Evolutionary conservation across 2,113 vertebrate species (phyloP), one percentile per base, ranked within the genome.

Genomic region (Callopanchax toddi): DNA sequence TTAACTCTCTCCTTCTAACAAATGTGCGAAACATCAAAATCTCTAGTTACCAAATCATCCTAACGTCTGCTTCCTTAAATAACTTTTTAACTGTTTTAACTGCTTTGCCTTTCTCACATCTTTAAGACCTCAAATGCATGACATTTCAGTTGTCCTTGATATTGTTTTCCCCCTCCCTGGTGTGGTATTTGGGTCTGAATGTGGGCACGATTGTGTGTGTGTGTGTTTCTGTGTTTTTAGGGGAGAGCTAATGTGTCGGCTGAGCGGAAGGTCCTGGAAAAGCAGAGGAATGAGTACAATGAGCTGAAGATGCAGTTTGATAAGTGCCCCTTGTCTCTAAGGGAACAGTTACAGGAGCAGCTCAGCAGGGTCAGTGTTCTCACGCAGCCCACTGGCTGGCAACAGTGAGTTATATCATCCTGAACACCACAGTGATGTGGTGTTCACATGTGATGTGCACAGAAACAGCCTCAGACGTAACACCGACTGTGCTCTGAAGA

Each of bases 321-420:
- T 95, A 96, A 95, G 93, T 98, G 97, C 94, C 96, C 96, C 54
- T 96, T 97, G 92, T 95, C 96, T 90, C 89, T 95, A 93, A 95
- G 92, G 94, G 95, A 96, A 93, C 95, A 96, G 93, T 93, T 98
- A 91, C 95, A 93, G 93, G 94, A 97, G 88, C 96, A 95, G 93
- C 93, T 97, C 91, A 93, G 92, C 93, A 97, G 96, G 97, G 97
- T 99, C 94, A 98, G 97, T 99, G 88, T 88, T 89, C 84, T 88
- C 88, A 84, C 84, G 63, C 84, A 89, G 87, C 87, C 85, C 83
- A 86, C 82, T 75, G 82, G 84, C 86, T 86, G 81, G 81, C 79
- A 81, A 87, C 83, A 86, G 86, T 89, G 86, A 86, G 85, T 88
- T 88, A 73, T 76, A 59, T 78, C 72, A 76, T 71, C 78, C 76